A percentile compares a stretch with the other conserved stretches of the same genome.
Conservation (phyloP, 2,888 invertebrate species). For the Macrosiphum euphorbiae region DNA sequence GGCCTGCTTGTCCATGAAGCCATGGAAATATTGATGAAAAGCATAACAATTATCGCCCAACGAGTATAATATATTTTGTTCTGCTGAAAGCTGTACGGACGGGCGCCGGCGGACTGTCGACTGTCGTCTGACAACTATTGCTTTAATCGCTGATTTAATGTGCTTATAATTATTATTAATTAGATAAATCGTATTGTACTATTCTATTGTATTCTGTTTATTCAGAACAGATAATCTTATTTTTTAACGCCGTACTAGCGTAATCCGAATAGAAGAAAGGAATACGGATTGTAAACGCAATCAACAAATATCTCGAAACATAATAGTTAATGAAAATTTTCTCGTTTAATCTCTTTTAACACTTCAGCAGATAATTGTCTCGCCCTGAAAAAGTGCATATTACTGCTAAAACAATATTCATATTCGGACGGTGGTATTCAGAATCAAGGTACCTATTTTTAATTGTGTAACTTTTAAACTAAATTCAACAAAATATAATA, state of each 20-base stretch:
- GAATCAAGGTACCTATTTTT: background rate
- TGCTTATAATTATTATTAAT: background rate
- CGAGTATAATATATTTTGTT: background rate
- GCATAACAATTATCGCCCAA: background rate
- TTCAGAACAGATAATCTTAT: background rate
- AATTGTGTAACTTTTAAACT: background rate
- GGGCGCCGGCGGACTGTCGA: background rate
- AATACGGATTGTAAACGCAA: background rate
- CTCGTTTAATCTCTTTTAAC: background rate
- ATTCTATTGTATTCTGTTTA: background rate
- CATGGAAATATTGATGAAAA: background rate
- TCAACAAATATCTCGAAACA: background rate
- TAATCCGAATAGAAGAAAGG: background rate
- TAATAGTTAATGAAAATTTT: background rate
- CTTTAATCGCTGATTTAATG: background rate
- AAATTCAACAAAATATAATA: background rate
- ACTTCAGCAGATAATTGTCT: background rate
- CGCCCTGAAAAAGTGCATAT: background rate
- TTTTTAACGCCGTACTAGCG: background rate
- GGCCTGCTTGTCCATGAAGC: background rate
- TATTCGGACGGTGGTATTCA: background rate
- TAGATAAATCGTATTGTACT: background rate
- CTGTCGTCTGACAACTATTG: background rate
- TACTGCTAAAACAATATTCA: background rate
- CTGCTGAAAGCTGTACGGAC: background rate